These are phyloP conservation scores for Catharus fuscescens DNA, from an alignment of 2,113 vertebrate genomes.

Conservation along the genomic window DNA sequence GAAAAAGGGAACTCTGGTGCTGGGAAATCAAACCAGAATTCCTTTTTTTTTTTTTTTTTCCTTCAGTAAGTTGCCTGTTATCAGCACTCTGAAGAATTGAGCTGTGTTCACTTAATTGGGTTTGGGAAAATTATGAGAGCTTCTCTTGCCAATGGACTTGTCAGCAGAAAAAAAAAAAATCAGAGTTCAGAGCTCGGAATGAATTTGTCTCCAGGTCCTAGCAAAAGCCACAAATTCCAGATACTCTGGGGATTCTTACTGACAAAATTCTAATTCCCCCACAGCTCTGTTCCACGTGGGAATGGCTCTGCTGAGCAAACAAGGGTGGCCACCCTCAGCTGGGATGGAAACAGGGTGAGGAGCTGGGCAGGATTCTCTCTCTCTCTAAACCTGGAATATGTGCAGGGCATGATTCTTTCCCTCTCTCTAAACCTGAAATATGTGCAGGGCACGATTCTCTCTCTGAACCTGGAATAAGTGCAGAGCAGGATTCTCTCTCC, in stretches of 20 bases:
- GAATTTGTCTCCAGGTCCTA: too few relatives aligned
- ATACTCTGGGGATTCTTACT: too few relatives aligned
- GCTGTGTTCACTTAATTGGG: not conserved
- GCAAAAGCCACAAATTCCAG: too few relatives aligned
- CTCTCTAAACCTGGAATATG: too few relatives aligned
- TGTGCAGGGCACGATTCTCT: not conserved
- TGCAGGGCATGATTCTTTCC: not conserved
- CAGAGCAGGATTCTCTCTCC: not conserved
- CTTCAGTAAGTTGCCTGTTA: not conserved
- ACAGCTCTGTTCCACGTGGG: fast-evolving
- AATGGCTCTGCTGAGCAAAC: too few relatives aligned
- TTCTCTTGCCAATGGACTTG: not conserved
- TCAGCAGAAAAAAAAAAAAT: not conserved
- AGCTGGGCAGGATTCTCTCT: not conserved
- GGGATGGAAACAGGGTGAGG: fast-evolving
- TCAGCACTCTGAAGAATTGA: not conserved
- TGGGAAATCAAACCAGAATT: not conserved
- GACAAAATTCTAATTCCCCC: too few relatives aligned
- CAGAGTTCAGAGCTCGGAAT: not conserved
- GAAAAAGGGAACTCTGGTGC: not conserved
- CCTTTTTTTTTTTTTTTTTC: too few relatives aligned
- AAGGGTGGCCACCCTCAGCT: fast-evolving
- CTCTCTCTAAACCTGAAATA: not conserved
- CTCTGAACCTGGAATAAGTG: not conserved
- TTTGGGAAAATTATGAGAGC: not conserved